Evolutionary conservation across 2,113 vertebrate species (phyloP).

Genomic region (Cebus imitator): DNA sequence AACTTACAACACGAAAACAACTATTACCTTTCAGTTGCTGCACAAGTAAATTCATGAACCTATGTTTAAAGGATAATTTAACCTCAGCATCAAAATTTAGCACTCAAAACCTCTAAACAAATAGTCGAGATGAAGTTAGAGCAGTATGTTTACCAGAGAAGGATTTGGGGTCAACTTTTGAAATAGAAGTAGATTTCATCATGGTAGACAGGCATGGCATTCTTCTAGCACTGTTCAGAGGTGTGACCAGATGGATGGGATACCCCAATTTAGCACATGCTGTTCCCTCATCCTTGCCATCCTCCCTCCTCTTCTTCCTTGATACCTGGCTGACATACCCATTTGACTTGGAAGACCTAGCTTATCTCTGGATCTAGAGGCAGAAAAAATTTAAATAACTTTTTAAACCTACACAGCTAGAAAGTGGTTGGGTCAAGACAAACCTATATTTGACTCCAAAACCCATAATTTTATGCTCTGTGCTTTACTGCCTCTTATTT

Average conservation of each 20-base stretch:
- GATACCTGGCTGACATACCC: neutral
- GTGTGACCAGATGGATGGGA: neutral
- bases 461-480: neutral
- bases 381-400: neutral
- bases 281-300: neutral
- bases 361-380: neutral
- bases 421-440: neutral
- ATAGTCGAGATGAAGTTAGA: conserved; percentile 48
- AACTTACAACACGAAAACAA: neutral
- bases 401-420: neutral
- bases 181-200: neutral
- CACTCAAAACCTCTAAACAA: conserved; percentile 51
- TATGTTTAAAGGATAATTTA: conserved; percentile 50
- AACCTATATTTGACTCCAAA: neutral
- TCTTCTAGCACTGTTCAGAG: neutral
- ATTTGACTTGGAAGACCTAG: neutral
- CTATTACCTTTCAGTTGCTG: neutral
- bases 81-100: conserved; percentile 48
- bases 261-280: neutral
- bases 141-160: neutral
- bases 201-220: neutral
- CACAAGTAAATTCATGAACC: neutral
- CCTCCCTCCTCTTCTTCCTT: neutral
- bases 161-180: neutral
- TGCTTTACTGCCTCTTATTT: neutral